A percentile compares a stretch with the other conserved stretches of the same genome.
Conservation (phyloP, 2,113 vertebrate species). For the Labrus mixtus region DNA sequence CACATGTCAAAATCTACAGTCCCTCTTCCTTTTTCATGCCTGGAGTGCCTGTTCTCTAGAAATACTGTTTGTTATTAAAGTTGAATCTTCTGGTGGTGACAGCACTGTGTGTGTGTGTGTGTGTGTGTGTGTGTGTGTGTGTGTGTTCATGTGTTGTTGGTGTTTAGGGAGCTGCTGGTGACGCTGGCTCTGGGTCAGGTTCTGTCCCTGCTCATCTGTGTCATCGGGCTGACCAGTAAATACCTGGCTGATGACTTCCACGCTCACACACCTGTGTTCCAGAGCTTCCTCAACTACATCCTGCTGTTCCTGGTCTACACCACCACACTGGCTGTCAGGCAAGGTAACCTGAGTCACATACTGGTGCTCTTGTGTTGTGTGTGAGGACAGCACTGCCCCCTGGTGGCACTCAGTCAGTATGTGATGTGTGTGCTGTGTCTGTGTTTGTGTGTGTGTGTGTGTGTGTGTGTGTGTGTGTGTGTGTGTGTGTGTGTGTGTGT, state of each 20-base stretch:
- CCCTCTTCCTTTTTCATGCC: no score
- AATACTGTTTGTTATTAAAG: no score
- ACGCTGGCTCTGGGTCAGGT: slow-evolving; percentile 94
- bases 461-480: background rate
- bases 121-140: background rate
- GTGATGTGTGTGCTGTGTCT: background rate
- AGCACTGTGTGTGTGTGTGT: no score
- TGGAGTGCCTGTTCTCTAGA: no score
- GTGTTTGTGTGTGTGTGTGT: no score
- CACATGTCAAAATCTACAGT: no score
- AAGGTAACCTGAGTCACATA: slow-evolving; percentile 86
- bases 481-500: background rate
- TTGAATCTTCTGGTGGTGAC: no score
- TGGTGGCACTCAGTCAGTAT: no score
- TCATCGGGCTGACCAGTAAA: slow-evolving; percentile 94
- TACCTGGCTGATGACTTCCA: slow-evolving; percentile 95
- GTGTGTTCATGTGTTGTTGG: background rate
- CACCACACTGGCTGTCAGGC: slow-evolving; percentile 94
- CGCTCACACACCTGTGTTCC: slow-evolving; percentile 95
- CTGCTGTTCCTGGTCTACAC: slow-evolving; percentile 97
- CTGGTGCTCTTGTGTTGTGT: slow-evolving; percentile 23
- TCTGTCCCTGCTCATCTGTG: slow-evolving; percentile 94
- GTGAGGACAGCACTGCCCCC: no score
- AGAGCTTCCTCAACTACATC: slow-evolving; percentile 98
- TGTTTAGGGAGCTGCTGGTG: slow-evolving; percentile 91